Evolutionary conservation across 2,888 invertebrate species (phyloP).

Genomic region (Tetranychus truncatus): DNA sequence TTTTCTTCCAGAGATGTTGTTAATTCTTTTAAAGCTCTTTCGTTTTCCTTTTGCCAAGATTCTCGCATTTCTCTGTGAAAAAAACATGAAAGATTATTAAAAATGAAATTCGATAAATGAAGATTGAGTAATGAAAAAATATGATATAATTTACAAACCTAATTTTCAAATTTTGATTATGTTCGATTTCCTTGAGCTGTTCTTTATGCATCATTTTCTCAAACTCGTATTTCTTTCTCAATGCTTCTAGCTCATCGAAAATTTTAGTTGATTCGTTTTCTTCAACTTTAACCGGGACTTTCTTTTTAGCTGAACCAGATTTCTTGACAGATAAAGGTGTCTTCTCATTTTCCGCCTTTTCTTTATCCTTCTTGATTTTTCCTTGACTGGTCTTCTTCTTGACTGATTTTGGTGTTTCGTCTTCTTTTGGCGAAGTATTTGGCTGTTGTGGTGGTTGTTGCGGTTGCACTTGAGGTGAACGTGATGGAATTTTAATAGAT

Average conservation of each 20-base stretch:
- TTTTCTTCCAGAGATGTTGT: constrained; percentile 3
- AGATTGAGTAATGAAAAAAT: neutral
- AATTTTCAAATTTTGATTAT: constrained; percentile 48
- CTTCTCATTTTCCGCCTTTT: neutral
- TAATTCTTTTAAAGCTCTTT: neutral
- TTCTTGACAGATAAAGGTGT: neutral
- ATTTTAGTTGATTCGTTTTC: neutral
- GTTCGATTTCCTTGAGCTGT: constrained; percentile 52
- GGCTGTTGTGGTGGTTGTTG: neutral
- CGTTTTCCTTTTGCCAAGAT: neutral
- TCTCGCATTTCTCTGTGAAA: neutral
- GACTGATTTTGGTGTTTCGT: neutral
- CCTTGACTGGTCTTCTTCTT: neutral
- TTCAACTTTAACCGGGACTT: neutral
- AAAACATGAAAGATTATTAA: neutral
- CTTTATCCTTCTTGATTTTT: neutral
- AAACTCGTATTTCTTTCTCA: constrained; percentile 5
- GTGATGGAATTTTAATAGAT: neutral
- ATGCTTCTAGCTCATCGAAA: constrained; percentile 10
- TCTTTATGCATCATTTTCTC: constrained; percentile 41
- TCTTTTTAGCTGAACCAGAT: neutral
- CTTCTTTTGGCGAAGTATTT: neutral
- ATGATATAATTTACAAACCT: constrained; percentile 21
- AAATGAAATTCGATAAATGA: neutral
- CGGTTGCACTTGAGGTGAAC: neutral